A percentile compares a stretch with the other conserved stretches of the same genome.
Conservation (phyloP, 2,797 vertebrate genomes). For the Acropternis orthonyx region DNA sequence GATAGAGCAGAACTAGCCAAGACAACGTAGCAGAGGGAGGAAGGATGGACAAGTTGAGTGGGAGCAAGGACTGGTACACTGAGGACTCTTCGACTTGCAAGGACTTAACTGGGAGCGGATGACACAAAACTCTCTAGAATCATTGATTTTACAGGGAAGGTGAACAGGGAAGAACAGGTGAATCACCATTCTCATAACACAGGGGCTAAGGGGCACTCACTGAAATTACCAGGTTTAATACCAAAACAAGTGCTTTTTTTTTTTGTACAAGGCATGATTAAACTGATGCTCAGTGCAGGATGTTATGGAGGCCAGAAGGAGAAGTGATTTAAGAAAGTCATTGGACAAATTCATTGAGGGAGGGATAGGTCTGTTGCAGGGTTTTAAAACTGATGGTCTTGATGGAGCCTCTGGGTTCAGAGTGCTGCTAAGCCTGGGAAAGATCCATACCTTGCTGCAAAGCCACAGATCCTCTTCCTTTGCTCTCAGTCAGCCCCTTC, state of each 20-base stretch:
- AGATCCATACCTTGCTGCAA: background rate
- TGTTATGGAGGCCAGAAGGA: background rate
- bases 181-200: background rate
- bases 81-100: background rate
- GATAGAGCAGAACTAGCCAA: background rate
- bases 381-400: background rate
- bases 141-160: background rate
- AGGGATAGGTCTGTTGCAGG: background rate
- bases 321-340: background rate
- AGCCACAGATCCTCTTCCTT: background rate
- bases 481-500: background rate
- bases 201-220: background rate
- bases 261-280: background rate
- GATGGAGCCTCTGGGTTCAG: background rate
- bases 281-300: rapidly evolving
- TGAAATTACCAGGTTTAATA: background rate
- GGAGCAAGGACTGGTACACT: background rate
- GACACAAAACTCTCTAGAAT: background rate
- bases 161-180: background rate
- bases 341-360: background rate
- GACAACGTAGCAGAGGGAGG: rapidly evolving
- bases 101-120: background rate
- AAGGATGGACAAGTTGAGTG: background rate
- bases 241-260: background rate
- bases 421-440: background rate